These are phyloP conservation scores for Hypsopygia costalis DNA, from an alignment of 2,888 invertebrate genomes.

Conservation along the genomic window DNA sequence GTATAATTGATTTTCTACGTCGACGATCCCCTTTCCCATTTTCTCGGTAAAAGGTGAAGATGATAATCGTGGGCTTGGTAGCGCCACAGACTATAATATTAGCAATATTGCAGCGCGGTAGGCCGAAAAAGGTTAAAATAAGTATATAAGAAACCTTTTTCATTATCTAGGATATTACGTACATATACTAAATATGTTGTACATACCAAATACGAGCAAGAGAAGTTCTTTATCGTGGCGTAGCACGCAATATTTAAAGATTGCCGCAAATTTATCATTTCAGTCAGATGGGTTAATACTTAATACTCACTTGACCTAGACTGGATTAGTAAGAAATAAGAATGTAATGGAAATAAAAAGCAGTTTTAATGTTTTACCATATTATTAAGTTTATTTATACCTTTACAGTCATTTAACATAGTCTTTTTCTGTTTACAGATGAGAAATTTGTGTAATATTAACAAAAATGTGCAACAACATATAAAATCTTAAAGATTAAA, in stretches of 20 bases:
- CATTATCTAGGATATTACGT: too few relatives aligned
- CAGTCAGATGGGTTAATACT: neutral
- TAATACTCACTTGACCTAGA: neutral
- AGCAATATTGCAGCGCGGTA: conserved; percentile 11
- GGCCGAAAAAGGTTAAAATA: conserved; percentile 8
- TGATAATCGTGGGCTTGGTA: conserved; percentile 28
- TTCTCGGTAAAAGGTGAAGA: conserved; percentile 40
- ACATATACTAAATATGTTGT: too few relatives aligned
- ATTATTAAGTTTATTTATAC: conserved; percentile 43
- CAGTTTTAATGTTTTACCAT: conserved; percentile 4
- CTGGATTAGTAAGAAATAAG: neutral
- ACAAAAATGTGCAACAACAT: conserved; percentile 60
- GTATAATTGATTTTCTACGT: conserved; percentile 61
- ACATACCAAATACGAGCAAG: too few relatives aligned
- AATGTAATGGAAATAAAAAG: neutral
- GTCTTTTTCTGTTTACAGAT: conserved; percentile 52
- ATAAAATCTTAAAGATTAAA: conserved; percentile 36
- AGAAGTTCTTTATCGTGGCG: too few relatives aligned
- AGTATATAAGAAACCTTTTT: neutral
- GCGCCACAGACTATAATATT: conserved; percentile 18
- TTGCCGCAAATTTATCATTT: conserved; percentile 1
- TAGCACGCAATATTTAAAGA: neutral
- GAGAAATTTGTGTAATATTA: conserved; percentile 44
- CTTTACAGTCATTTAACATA: conserved; percentile 57
- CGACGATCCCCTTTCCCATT: conserved; percentile 43